Base-by-base conservation (phyloP, 2,113 vertebrate genomes). In the Phyllopteryx taeniolatus region DNA sequence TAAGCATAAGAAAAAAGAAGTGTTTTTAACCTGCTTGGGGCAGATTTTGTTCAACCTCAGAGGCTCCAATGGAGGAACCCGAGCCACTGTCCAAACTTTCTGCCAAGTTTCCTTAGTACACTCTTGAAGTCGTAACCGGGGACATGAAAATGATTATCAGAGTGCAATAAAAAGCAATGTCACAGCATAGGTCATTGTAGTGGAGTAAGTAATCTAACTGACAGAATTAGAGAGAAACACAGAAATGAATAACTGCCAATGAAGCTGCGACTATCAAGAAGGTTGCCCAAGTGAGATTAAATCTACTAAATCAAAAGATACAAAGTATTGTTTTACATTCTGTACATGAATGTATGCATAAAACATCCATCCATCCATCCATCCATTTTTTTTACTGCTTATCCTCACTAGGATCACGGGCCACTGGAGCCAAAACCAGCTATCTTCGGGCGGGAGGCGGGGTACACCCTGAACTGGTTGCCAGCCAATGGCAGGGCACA, bases 121-220 rank as follows among this genome's bases (percentile, higher is more conserved):
- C 63, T 51, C 64, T 72, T 60, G 63, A 54, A 57, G 49, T 12
- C 39, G 12, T 65, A 46, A 17, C 65, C 57, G 67, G n/a, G 33
- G 62, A 33, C 46, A 65, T 60, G 14, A 74, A 60, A 59, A n/a
- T 67, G 33, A 74, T 82, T 71, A 78, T 79, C 62, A 62, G 63
- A 70, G 51, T 54, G 49, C 59, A 31, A 64, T 56, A 75, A 71
- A 63, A 78, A 71, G 39, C 35, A 62, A 78, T 70, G 62, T 76
- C 53, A 59, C 39, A 15, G 57, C 76, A 65, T 27, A 74, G 66
- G 54, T 73, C 47, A 33, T 5, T 13, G 53, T 20, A 33, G 20
- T 53, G 66, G 42, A 76, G 6, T 71, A 63, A 72, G 66, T 42
- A 39, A 71, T 74, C 62, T 77, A 54, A 68, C 59, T 65, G 64